These are phyloP conservation scores for Mechanitis messenoides DNA, from an alignment of 2,888 invertebrate genomes.

Conservation along the genomic window DNA sequence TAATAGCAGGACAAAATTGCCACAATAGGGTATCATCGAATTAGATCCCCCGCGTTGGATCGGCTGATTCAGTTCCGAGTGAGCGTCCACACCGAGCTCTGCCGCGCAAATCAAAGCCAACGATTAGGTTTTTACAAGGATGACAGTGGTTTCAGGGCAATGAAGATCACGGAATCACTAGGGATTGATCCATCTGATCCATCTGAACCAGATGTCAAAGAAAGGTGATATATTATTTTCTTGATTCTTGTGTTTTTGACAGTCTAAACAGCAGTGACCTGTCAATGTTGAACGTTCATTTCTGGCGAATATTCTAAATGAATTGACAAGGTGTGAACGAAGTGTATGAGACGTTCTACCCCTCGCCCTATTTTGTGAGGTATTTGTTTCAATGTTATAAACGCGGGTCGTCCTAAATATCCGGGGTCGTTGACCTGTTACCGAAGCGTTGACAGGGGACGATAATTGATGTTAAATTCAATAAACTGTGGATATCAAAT, in stretches of 20 bases:
- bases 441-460: slow-evolving; percentile 61
- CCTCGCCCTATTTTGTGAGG: slow-evolving; percentile 56
- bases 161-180: slow-evolving; percentile 55
- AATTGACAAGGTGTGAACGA: slow-evolving; percentile 42
- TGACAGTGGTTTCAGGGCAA: slow-evolving; percentile 30
- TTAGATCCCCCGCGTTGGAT: slow-evolving; percentile 50
- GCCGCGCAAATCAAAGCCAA: slow-evolving; percentile 29
- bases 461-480: slow-evolving; percentile 68
- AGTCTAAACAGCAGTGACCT: too few relatives aligned
- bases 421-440: slow-evolving; percentile 61
- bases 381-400: slow-evolving; percentile 53
- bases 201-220: slow-evolving; percentile 19
- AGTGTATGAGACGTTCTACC: slow-evolving; percentile 37
- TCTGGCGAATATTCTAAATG: slow-evolving; percentile 22
- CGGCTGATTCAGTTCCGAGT: slow-evolving; percentile 39
- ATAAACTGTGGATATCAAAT: slow-evolving; percentile 57
- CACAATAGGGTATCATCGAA: slow-evolving; percentile 63
- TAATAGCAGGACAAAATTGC: slow-evolving; percentile 65
- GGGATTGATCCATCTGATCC: slow-evolving; percentile 26
- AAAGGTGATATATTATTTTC: slow-evolving; percentile 26
- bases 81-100: slow-evolving; percentile 45
- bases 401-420: slow-evolving; percentile 65
- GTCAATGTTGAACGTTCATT: too few relatives aligned
- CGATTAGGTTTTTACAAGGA: slow-evolving; percentile 23
- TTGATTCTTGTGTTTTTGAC: background rate